Percentiles rank a stretch among this genome's conserved stretches.
Evolutionary conservation across 2,113 vertebrate species (phyloP).

Genomic region (Orycteropus afer): DNA sequence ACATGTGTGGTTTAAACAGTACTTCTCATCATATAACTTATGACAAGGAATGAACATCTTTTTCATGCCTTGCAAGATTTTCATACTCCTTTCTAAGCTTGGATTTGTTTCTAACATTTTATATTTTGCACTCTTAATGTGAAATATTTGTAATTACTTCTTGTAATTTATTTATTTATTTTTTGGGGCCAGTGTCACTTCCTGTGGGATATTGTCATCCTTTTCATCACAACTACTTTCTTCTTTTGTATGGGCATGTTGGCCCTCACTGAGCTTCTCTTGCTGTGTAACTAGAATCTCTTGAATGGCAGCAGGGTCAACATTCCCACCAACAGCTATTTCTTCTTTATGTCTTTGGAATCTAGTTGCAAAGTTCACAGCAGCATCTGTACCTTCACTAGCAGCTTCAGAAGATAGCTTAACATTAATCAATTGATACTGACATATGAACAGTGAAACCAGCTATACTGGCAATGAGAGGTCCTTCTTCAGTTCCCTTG

Average conservation of each 20-base stretch:
- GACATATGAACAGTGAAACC: background rate
- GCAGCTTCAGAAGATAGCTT: background rate
- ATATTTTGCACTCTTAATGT: background rate
- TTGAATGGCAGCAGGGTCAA: background rate
- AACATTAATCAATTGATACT: background rate
- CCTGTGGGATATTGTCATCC: background rate
- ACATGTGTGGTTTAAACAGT: background rate
- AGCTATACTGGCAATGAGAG: background rate
- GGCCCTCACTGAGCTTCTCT: background rate
- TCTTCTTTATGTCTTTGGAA: background rate
- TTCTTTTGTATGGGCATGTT: conserved; percentile 1
- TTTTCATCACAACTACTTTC: background rate
- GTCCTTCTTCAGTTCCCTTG: background rate
- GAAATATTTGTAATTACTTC: background rate
- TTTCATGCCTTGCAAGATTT: background rate
- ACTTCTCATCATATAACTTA: background rate
- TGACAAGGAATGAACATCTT: background rate
- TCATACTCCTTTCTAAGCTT: background rate
- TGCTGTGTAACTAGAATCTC: background rate
- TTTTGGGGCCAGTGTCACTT: background rate
- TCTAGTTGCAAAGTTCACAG: background rate
- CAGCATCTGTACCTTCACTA: background rate
- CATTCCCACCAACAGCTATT: background rate
- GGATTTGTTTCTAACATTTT: background rate
- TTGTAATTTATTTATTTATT: background rate